phyloP scores from a whole-genome alignment of 2,797 vertebrate genomes.

The Tenualosa ilisha region DNA sequence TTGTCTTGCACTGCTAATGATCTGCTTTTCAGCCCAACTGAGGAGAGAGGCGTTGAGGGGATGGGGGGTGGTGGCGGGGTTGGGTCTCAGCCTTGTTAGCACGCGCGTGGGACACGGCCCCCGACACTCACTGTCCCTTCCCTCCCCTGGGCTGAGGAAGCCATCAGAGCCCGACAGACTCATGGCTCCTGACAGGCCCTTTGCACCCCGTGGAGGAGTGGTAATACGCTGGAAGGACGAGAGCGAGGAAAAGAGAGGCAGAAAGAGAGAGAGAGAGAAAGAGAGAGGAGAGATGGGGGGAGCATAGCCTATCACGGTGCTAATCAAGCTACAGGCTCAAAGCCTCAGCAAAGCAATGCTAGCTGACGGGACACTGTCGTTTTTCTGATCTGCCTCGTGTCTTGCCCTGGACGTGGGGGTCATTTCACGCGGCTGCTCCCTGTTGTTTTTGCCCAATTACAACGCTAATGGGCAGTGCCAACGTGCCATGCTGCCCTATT shows the following conservation, averaged over 20 bases:
- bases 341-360: not conserved
- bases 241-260: conserved; percentile 14
- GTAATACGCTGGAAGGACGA: conserved; percentile 18
- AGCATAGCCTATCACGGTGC: not conserved
- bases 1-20: not conserved
- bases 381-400: conserved; percentile 16
- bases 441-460: conserved; percentile 1
- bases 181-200: not conserved
- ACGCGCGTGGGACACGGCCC: not conserved
- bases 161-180: not conserved
- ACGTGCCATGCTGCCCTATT: not conserved
- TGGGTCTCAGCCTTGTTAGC: not conserved
- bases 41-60: not conserved
- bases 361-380: conserved; percentile 5
- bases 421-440: not conserved
- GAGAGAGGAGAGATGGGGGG: not conserved
- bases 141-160: not conserved
- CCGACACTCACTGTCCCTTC: conserved; percentile 13
- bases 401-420: not conserved
- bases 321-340: not conserved
- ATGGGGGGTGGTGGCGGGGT: too few species aligned
- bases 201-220: not conserved
- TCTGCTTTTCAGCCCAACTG: not conserved
- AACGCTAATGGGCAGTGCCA: not conserved
- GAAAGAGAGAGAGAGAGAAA: conserved; percentile 20